Base-by-base conservation (phyloP, 2,113 vertebrate genomes). In the Cervus canadensis region DNA sequence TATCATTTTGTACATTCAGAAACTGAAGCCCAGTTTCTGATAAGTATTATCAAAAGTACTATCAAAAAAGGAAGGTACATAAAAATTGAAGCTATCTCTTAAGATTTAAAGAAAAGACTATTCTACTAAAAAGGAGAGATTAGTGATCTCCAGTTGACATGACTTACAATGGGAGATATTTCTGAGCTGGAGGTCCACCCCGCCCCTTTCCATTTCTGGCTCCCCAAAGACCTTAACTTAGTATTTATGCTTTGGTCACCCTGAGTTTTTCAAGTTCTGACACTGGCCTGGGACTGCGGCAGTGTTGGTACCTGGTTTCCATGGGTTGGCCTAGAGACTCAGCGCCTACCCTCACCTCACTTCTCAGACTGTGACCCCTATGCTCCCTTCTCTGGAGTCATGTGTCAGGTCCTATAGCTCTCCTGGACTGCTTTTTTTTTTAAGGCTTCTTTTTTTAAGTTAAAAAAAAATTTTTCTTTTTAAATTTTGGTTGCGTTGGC, bases 1-100 rank as follows among this genome's bases (percentile, higher is more conserved):
- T 95, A 86, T 62, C 71, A 89, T 74, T 97, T 71, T 94, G 64
- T 84, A 92, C n/a, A 81, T 79, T 90, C 21, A 92, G 97, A 97
- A 94, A 62, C 36, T 62, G 48, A 96, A 45, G 60, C 26, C 54
- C 21, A 82, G 67, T 21, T 23, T 40, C 67, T 74, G 45, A 13
- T 88, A 94, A 83, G 23, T 60, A 67, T 78, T 48, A 88, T 14
- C 28, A 67, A 67, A 74, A 74, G 67, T 74, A 40, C 36, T 40
- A 74, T 40, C 67, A 40, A 71, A 90, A 86, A 95, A n/a, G 40
- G 25, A 89, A 85, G 12, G 48, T 40, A 74, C 28, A 45, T 76
- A 94, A 57, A 86, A 95, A 83, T n/a, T 79, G 43, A 93, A 95
- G 26, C 26, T 89, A 60, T 54, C 83, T 57, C 52, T 95, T 71